These are phyloP conservation scores for Penelope pileata DNA, from an alignment of 2,113 vertebrate genomes.

Conservation along the genomic window DNA sequence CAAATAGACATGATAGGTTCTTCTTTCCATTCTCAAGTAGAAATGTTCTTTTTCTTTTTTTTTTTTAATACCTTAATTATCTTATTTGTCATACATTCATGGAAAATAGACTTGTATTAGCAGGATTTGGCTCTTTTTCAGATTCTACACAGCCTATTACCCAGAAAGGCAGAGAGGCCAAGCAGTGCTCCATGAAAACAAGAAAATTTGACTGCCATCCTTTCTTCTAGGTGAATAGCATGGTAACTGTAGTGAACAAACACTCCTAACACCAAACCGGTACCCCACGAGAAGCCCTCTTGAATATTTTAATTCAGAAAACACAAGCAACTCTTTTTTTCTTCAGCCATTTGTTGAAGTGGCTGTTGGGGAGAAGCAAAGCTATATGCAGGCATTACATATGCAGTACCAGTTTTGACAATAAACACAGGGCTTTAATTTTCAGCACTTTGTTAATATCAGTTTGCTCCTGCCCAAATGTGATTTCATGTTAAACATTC, in stretches of 20 bases:
- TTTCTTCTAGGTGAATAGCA: background rate
- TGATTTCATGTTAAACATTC: background rate
- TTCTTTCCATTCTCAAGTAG: constrained; percentile 29
- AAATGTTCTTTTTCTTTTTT: background rate
- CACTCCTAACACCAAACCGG: background rate
- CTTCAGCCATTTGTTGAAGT: background rate
- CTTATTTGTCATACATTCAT: background rate
- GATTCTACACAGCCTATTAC: background rate
- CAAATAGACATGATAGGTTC: background rate
- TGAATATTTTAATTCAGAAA: background rate
- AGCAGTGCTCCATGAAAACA: background rate
- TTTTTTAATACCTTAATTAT: background rate
- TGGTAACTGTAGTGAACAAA: background rate
- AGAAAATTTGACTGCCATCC: background rate
- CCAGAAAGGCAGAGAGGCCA: background rate
- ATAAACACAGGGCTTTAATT: background rate
- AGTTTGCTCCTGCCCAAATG: background rate
- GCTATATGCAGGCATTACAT: background rate
- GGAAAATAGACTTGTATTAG: background rate
- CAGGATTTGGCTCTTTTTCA: background rate
- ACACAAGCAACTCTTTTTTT: background rate
- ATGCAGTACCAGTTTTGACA: background rate
- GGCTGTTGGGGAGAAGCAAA: background rate
- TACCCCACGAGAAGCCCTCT: background rate
- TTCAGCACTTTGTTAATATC: background rate